These are phyloP conservation scores for Corythoichthys haematopterus DNA, from an alignment of 2,113 vertebrate species.

Conservation along the genomic window DNA sequence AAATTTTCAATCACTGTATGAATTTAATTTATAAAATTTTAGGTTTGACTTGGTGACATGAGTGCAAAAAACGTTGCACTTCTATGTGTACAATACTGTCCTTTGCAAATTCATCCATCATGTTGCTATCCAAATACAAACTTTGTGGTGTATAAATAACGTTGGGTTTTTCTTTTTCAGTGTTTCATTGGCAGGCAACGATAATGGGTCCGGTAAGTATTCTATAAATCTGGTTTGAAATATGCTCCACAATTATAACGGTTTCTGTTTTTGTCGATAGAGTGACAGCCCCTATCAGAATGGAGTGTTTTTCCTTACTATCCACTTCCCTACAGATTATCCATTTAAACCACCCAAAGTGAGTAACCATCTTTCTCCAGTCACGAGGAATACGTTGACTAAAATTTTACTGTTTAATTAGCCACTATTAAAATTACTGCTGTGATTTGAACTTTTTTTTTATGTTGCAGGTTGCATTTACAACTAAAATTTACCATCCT, in stretches of 20 bases:
- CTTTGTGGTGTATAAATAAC: not conserved
- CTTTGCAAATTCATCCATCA: not conserved
- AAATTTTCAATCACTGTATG: not conserved
- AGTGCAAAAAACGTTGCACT: not conserved
- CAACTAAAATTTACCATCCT: conserved; percentile 80
- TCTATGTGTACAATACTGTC: not conserved
- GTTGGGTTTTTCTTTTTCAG: conserved; percentile 45
- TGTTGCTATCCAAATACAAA: not conserved
- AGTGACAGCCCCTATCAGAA: conserved; percentile 80
- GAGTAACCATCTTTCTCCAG: conserved; percentile 17
- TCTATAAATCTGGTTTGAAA: not conserved
- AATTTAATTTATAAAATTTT: not conserved
- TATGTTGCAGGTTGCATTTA: conserved; percentile 74
- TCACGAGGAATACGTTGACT: not conserved
- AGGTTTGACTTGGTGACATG: not conserved
- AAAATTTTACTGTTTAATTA: not conserved
- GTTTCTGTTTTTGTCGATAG: conserved; percentile 47
- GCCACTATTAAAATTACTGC: not conserved
- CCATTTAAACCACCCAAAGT: conserved; percentile 82
- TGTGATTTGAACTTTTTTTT: conserved; percentile 13
- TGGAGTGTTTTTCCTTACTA: conserved; percentile 80
- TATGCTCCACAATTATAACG: not conserved
- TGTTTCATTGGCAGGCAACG: conserved; percentile 81
- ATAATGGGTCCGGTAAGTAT: conserved; percentile 80
- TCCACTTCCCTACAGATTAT: conserved; percentile 81